These are phyloP conservation scores for Pseudomugil gertrudae DNA, from an alignment of 2,797 vertebrate genomes.

Conservation along the genomic window DNA sequence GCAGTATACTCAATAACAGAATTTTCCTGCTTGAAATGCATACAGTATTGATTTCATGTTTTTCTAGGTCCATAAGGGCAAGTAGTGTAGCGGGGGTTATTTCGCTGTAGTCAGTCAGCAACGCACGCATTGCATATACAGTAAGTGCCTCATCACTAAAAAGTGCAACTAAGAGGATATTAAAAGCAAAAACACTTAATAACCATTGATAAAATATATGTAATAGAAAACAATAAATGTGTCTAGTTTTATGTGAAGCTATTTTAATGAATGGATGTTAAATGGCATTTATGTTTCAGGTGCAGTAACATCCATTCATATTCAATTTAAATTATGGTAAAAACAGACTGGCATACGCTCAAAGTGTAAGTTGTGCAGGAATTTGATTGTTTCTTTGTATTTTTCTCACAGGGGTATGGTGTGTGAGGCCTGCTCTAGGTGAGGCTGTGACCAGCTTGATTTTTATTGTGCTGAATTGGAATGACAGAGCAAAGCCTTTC, in stretches of 20 bases:
- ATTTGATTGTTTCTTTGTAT: constrained; percentile 50
- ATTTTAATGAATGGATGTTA: no score
- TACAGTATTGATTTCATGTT: constrained; percentile 84
- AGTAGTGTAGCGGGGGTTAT: constrained; percentile 74
- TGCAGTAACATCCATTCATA: not conserved
- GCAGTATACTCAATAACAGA: constrained; percentile 82
- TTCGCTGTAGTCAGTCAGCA: constrained; percentile 74
- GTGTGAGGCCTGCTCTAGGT: constrained; percentile 55
- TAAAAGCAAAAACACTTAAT: not conserved
- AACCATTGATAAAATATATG: not conserved
- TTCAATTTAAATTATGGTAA: not conserved
- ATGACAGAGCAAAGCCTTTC: constrained; percentile 81
- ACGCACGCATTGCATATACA: constrained; percentile 34
- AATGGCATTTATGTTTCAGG: not conserved
- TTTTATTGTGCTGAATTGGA: constrained; percentile 77
- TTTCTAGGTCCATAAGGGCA: constrained; percentile 85
- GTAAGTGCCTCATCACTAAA: constrained; percentile 28
- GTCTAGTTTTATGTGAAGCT: not conserved
- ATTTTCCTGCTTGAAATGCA: constrained; percentile 83
- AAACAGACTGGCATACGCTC: constrained; percentile 13
- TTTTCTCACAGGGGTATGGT: constrained; percentile 43
- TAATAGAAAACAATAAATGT: not conserved
- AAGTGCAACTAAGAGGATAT: constrained; percentile 22
- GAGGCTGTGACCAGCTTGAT: constrained; percentile 66
- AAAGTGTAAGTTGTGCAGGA: constrained; percentile 28